phyloP scores from a whole-genome alignment of 2,113 vertebrate species.

The Notarius lentiginosus region DNA sequence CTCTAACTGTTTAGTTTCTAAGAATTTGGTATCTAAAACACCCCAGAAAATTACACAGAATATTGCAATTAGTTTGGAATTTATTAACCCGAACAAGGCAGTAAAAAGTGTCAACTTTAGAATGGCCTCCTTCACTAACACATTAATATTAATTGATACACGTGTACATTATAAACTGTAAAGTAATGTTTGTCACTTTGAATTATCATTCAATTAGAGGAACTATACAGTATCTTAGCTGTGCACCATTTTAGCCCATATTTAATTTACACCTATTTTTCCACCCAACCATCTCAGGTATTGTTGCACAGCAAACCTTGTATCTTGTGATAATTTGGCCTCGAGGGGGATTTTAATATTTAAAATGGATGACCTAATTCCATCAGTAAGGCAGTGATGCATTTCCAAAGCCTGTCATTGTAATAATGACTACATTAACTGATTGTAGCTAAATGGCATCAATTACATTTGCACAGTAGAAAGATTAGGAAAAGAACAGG shows the following conservation, averaged over 20 bases:
- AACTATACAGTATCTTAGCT: neutral
- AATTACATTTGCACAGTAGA: neutral
- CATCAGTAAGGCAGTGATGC: slow-evolving; percentile 59
- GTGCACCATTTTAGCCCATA: neutral
- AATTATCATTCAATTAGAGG: neutral
- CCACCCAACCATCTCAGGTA: slow-evolving; percentile 26
- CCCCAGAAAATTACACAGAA: neutral
- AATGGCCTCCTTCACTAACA: neutral
- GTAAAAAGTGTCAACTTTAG: neutral
- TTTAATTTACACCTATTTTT: slow-evolving; percentile 32
- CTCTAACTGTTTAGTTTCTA: neutral
- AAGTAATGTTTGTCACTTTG: neutral
- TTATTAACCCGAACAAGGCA: neutral
- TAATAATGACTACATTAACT: slow-evolving; percentile 42
- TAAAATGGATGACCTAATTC: slow-evolving; percentile 65
- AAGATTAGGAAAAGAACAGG: neutral
- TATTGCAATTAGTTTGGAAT: neutral
- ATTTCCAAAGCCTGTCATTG: slow-evolving; percentile 61
- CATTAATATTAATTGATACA: neutral
- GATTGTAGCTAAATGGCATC: slow-evolving; percentile 10
- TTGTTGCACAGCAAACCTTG: slow-evolving; percentile 15
- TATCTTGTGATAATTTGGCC: slow-evolving; percentile 38
- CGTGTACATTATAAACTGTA: neutral
- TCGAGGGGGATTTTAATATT: slow-evolving; percentile 66
- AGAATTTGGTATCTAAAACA: neutral